These are phyloP conservation scores for Xestia rhomboidea DNA, from an alignment of 2,888 invertebrate genomes.

Conservation along the genomic window DNA sequence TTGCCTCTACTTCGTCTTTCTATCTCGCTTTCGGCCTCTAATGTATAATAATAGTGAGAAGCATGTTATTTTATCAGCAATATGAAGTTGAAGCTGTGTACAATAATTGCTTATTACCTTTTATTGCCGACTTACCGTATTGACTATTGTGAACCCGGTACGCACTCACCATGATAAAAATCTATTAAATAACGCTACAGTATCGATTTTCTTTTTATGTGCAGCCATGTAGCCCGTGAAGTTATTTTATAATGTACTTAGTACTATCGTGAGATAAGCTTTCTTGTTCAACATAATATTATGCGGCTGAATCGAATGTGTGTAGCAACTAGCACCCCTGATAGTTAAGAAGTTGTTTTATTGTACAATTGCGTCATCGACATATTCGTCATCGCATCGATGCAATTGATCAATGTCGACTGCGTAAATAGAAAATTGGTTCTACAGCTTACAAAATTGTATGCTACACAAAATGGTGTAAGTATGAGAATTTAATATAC, in stretches of 20 bases:
- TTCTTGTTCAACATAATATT: background rate
- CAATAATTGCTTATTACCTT: constrained; percentile 47
- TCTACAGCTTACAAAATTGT: no score
- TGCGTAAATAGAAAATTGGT: no score
- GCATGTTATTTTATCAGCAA: constrained; percentile 26
- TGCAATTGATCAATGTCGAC: constrained; percentile 1
- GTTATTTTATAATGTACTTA: background rate
- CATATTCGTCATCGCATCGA: background rate
- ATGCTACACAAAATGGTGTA: no score
- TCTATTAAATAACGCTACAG: constrained; percentile 9
- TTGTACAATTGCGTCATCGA: constrained; percentile 5
- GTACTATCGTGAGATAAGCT: background rate
- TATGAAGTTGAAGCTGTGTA: constrained; percentile 3
- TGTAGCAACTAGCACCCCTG: no score
- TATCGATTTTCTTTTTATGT: constrained; percentile 22
- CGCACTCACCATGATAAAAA: constrained; percentile 22
- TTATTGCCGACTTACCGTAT: background rate
- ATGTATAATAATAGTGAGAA: constrained; percentile 7
- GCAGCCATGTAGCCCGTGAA: background rate
- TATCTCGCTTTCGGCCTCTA: no score
- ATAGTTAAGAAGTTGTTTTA: background rate
- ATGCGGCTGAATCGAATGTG: background rate
- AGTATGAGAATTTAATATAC: no score
- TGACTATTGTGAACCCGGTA: constrained; percentile 1
- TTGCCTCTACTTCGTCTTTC: no score